Evolutionary conservation across 1,140 invertebrate species (phyloP).

Genomic region (Ridgeia piscesae): DNA sequence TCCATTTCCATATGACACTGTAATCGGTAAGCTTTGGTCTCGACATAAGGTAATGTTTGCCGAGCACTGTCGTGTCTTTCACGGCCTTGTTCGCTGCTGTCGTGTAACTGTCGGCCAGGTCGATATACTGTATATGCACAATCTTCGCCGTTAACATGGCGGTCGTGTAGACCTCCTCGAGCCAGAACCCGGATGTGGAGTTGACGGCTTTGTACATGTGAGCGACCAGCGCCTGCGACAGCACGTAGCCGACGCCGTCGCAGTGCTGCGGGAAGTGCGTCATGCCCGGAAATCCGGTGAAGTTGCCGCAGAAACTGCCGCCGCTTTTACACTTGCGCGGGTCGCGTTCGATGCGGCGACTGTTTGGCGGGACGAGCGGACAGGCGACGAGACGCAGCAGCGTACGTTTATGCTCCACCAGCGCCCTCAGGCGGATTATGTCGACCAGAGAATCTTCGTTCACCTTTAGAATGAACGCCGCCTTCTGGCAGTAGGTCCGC

Average conservation of each 20-base stretch:
- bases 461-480: constrained; percentile 78
- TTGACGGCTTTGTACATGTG: constrained; percentile 48
- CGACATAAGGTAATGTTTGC: not conserved
- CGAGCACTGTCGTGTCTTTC: not conserved
- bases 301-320: constrained; percentile 35
- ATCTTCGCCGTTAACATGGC: constrained; percentile 50
- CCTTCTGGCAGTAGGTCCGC: constrained; percentile 64
- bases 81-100: not conserved
- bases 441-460: constrained; percentile 87
- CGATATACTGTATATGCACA: constrained; percentile 18
- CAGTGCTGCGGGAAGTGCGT: constrained; percentile 40
- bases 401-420: constrained; percentile 26
- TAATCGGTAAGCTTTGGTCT: not conserved
- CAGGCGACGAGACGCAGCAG: constrained; percentile 26
- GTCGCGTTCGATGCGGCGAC: constrained; percentile 36
- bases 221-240: constrained; percentile 33
- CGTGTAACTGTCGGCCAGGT: constrained; percentile 7
- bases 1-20: not conserved
- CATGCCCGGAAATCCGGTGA: constrained; percentile 32
- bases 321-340: constrained; percentile 18
- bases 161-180: constrained; percentile 63
- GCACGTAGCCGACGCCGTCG: constrained; percentile 36
- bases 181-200: constrained; percentile 59
- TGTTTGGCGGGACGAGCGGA: constrained; percentile 12
- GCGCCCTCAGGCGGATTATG: not conserved